These are phyloP conservation scores for Drosophila sturtevanti DNA, from an alignment of 1,140 invertebrate genomes.

Conservation along the genomic window DNA sequence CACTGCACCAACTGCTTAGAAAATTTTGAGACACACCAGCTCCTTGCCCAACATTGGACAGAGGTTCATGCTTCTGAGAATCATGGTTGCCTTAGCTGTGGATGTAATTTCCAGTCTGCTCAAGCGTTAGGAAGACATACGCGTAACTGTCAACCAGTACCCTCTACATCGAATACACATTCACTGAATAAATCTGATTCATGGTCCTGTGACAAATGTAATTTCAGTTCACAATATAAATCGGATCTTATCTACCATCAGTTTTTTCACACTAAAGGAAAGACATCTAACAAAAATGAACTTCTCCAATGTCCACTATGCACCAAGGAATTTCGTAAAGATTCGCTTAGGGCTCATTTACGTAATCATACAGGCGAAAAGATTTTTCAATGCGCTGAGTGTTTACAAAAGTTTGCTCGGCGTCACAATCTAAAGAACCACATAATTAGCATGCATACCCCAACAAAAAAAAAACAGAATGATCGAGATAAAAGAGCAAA, in stretches of 20 bases:
- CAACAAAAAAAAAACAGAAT: neutral
- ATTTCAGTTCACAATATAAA: constrained; percentile 63
- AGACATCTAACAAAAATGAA: constrained; percentile 72
- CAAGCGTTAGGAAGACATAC: constrained; percentile 89
- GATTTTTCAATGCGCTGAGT: constrained; percentile 86
- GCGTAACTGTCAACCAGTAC: constrained; percentile 84
- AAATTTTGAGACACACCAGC: constrained; percentile 83
- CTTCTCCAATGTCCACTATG: constrained; percentile 87
- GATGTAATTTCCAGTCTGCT: constrained; percentile 86
- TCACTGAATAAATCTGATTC: neutral
- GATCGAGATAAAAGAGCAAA: neutral
- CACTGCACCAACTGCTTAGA: constrained; percentile 52
- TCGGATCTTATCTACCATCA: constrained; percentile 74
- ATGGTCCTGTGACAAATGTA: constrained; percentile 63
- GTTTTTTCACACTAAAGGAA: constrained; percentile 72
- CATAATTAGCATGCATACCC: constrained; percentile 83
- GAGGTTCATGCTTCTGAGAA: constrained; percentile 58
- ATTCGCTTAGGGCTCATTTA: constrained; percentile 88
- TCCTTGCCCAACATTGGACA: constrained; percentile 87
- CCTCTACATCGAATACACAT: constrained; percentile 26
- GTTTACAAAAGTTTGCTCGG: constrained; percentile 86
- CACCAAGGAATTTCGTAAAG: constrained; percentile 87
- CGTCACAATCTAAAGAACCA: constrained; percentile 86
- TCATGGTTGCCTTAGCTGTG: constrained; percentile 87
- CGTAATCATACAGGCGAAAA: constrained; percentile 90